Conservation (phyloP, 2,113 vertebrate species). For the Pachyramphus minor region DNA sequence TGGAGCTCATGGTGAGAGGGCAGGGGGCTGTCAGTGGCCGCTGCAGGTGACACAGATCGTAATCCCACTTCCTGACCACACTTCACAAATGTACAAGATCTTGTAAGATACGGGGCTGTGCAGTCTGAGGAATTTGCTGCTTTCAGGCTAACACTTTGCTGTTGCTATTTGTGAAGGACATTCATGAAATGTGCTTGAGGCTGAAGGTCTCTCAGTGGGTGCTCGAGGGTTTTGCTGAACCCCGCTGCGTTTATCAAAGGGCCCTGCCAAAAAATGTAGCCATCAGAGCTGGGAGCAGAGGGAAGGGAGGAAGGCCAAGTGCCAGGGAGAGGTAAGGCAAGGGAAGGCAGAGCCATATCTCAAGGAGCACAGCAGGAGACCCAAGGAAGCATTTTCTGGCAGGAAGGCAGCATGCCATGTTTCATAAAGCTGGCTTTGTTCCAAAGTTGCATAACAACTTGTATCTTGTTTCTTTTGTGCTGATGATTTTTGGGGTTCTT, state of each 20-base stretch:
- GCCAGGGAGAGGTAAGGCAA: neutral
- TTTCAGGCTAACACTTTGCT: neutral
- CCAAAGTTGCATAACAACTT: neutral
- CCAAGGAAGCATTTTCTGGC: neutral
- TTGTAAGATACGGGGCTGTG: neutral
- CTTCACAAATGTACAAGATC: neutral
- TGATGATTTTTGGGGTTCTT: neutral
- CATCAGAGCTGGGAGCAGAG: neutral
- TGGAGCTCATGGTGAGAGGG: neutral
- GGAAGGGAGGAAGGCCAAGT: neutral
- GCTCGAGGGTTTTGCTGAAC: neutral
- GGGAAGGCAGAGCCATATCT: neutral
- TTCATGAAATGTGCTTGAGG: neutral
- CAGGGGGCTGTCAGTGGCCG: rapidly evolving
- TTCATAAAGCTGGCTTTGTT: neutral
- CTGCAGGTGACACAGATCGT: neutral
- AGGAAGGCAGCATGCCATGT: neutral
- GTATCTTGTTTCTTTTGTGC: neutral
- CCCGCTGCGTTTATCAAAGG: neutral
- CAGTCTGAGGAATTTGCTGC: neutral
- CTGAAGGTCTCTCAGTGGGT: rapidly evolving
- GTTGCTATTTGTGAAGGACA: neutral
- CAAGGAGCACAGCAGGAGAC: neutral
- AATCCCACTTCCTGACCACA: neutral
- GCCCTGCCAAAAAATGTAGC: neutral